These are phyloP conservation scores for Rhinogobio ventralis DNA, from an alignment of 2,797 vertebrate species.

Conservation along the genomic window DNA sequence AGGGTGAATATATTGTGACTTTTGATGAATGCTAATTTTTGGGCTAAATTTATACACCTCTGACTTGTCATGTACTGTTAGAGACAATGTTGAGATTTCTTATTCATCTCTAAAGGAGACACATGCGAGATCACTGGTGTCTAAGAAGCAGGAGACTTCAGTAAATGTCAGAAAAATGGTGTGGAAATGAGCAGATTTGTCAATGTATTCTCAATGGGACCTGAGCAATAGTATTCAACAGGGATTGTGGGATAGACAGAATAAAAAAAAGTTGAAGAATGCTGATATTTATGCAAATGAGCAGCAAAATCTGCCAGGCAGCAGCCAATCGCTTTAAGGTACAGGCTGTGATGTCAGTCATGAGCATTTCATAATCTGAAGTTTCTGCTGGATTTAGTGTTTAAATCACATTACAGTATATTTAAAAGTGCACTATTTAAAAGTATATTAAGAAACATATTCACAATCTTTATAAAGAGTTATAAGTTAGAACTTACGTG, in stretches of 20 bases:
- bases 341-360: not conserved
- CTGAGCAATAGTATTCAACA: not conserved
- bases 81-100: not conserved
- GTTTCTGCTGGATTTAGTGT: not conserved
- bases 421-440: not conserved
- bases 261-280: not conserved
- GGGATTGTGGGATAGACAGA: not conserved
- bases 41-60: not conserved
- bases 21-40: slow-evolving; percentile 12
- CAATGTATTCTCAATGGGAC: too few species aligned
- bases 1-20: slow-evolving; percentile 49
- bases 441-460: not conserved
- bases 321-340: not conserved
- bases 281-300: not conserved
- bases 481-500: not conserved
- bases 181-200: not conserved
- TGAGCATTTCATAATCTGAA: not conserved
- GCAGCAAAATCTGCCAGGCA: too few species aligned
- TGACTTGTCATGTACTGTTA: not conserved
- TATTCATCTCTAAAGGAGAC: not conserved
- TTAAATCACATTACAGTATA: not conserved
- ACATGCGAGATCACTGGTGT: not conserved
- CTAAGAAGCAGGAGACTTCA: not conserved
- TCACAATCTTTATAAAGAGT: too few species aligned
- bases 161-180: not conserved